Base-by-base conservation (phyloP, 2,888 invertebrate species). In the Acanthopleura granulata region DNA sequence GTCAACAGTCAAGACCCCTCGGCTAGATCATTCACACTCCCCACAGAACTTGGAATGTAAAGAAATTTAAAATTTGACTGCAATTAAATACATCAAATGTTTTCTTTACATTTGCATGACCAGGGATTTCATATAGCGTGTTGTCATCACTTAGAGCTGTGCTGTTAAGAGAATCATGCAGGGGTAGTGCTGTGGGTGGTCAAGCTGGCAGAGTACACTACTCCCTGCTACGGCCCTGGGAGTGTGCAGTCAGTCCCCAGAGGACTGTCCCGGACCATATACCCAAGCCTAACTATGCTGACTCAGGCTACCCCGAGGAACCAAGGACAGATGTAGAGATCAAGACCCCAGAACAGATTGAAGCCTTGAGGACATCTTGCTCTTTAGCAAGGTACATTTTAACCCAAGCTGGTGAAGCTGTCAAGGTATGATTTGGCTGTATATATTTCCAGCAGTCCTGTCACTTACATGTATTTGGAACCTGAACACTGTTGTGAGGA, bases 331-430 rank as follows among this genome's bases (percentile, higher is more conserved):
- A 76, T 12, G 77, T 83, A 75, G 87, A 86, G 75, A 82, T 87
- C 0, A 87, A 87, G 75, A 82, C 79, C 18, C 62, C 75, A 14
- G 74, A 76, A 25, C 84, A 87, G 76, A 84, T 88, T 51, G 49
- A 78, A n/a, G 79, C 81, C 18, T 82, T 86, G 80, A 78, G 83
- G 72, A 77, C 81, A 50, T 81, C 86, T 14, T 86, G 87, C 75
- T 74, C 77, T 62, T 75, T 88, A 62, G 88, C 87, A 15, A 80
- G 83, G 30, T 77, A 80, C 49, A 81, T 88, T 49, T 79, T 88
- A 12, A 27, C 22, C 69, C 72, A 73, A 74, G 82, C 85, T 72
- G 82, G 82, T 25, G 69, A 76, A 29, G 76, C 80, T 57, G 57
- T 87, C 12, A 79, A 83, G 83, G 87, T 87, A 76, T 75, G 57